A percentile compares a stretch with the other conserved stretches of the same genome.
These are phyloP conservation scores for Formica exsecta DNA, from an alignment of 1,140 invertebrate genomes.

Conservation along the genomic window DNA sequence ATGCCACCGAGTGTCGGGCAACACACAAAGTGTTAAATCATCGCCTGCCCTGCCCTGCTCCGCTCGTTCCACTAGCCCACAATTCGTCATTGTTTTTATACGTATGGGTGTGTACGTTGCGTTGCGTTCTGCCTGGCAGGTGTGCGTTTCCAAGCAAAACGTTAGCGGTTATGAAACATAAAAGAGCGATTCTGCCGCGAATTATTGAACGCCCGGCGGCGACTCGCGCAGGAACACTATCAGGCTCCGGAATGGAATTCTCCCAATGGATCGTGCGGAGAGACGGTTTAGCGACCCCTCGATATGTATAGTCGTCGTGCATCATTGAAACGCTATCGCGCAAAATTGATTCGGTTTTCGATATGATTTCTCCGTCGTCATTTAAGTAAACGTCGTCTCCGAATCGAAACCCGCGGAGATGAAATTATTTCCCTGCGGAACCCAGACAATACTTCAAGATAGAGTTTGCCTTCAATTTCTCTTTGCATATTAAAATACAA, in stretches of 20 bases:
- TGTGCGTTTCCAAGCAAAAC: constrained; percentile 37
- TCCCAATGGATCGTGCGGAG: not conserved
- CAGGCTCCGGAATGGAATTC: constrained; percentile 8
- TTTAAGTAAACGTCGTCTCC: constrained; percentile 41
- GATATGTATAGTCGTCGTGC: constrained; percentile 13
- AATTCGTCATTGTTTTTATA: constrained; percentile 46
- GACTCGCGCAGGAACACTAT: not conserved
- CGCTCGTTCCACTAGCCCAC: constrained; percentile 22
- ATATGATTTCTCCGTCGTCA: constrained; percentile 42
- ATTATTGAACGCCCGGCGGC: constrained; percentile 38
- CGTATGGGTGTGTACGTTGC: not conserved
- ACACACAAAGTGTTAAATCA: constrained; percentile 55
- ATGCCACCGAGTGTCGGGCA: constrained; percentile 41
- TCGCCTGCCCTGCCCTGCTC: not conserved
- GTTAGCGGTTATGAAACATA: constrained; percentile 32
- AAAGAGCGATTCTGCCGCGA: constrained; percentile 31
- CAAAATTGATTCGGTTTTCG: constrained; percentile 53
- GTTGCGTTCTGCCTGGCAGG: constrained; percentile 6
- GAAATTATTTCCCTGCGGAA: constrained; percentile 50
- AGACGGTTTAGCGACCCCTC: constrained; percentile 18
- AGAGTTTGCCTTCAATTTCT: constrained; percentile 41
- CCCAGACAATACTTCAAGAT: constrained; percentile 17
- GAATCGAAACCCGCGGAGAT: constrained; percentile 22
- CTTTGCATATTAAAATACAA: not conserved
- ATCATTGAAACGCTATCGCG: constrained; percentile 55